Percentiles rank a stretch among this genome's conserved stretches.
Conservation (phyloP, 2,888 invertebrate genomes). For the Agrotis ipsilon region DNA sequence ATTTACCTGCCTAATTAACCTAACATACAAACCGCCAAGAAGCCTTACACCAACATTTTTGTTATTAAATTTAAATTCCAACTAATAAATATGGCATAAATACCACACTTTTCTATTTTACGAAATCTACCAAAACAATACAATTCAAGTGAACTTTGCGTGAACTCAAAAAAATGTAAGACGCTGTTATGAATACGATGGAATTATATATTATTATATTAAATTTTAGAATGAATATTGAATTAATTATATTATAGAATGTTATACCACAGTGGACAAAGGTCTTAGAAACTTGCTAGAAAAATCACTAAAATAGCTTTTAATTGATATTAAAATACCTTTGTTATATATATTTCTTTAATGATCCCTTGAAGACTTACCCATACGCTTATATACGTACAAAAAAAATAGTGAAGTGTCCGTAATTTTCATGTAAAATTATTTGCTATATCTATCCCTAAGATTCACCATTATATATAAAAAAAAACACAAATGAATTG, state of each 20-base stretch:
- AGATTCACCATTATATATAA: constrained; percentile 63
- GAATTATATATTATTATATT: too few species aligned
- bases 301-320: constrained; percentile 59
- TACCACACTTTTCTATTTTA: not conserved
- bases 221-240: too few species aligned
- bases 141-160: constrained; percentile 15
- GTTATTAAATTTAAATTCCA: not conserved
- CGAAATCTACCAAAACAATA: constrained; percentile 1
- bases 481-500: constrained; percentile 29
- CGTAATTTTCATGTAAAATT: constrained; percentile 62
- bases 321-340: constrained; percentile 50
- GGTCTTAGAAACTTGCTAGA: constrained; percentile 61
- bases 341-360: constrained; percentile 56
- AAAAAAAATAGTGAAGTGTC: constrained; percentile 75
- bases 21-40: too few species aligned
- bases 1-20: too few species aligned
- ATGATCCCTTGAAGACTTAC: constrained; percentile 69
- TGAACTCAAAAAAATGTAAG: not conserved
- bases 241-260: too few species aligned
- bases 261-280: constrained; percentile 40
- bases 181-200: not conserved
- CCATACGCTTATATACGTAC: constrained; percentile 84
- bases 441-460: constrained; percentile 70
- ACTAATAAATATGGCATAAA: not conserved
- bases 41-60: not conserved